These are phyloP conservation scores for Rotaria magnacalcarata DNA, from an alignment of 2,888 invertebrate species.

Conservation along the genomic window DNA sequence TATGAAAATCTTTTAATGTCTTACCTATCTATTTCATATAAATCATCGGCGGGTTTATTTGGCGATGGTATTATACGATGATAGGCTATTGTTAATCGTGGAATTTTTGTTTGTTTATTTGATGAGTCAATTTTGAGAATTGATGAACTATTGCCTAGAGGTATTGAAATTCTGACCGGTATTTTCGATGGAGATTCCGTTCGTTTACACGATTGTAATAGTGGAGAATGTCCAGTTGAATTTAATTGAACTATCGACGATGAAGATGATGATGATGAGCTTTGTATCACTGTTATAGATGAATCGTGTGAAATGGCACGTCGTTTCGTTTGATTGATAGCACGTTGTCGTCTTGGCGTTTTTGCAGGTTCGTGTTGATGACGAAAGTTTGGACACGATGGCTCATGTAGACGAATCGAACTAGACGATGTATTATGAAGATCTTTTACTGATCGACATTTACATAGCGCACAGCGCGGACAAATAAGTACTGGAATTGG, in stretches of 20 bases:
- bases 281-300: background rate
- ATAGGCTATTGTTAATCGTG: background rate
- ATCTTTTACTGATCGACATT: conserved; percentile 9
- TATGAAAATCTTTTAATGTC: background rate
- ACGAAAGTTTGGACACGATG: background rate
- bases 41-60: background rate
- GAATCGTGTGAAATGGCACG: conserved; percentile 14
- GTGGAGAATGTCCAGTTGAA: background rate
- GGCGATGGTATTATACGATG: background rate
- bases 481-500: background rate
- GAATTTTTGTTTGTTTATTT: background rate
- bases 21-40: conserved; percentile 3
- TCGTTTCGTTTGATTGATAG: background rate
- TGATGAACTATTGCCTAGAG: background rate
- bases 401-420: background rate
- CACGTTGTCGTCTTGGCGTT: background rate
- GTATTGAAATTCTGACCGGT: background rate
- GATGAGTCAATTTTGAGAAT: background rate
- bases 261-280: background rate
- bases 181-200: background rate
- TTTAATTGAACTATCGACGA: background rate
- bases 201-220: background rate
- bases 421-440: background rate
- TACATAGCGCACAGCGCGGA: conserved; percentile 8
- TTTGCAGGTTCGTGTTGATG: background rate